Evolutionary conservation across 2,113 vertebrate species (phyloP).

Genomic region (Indri indri): DNA sequence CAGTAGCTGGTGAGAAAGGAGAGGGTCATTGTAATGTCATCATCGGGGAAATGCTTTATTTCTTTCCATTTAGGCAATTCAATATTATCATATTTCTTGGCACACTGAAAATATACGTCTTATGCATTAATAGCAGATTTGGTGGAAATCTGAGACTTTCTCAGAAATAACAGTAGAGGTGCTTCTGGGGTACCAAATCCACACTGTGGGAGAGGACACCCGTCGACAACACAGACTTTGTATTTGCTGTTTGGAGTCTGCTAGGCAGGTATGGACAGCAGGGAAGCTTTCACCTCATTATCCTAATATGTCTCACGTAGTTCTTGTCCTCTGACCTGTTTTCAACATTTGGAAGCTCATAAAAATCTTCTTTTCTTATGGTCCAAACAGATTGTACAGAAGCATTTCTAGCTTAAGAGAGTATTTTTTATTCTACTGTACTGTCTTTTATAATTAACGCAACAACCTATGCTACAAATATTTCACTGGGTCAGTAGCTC

Average conservation of each 20-base stretch:
- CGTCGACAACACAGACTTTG: too few species aligned
- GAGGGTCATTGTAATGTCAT: background rate
- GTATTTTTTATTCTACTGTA: background rate
- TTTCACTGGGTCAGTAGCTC: background rate
- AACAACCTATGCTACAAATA: background rate
- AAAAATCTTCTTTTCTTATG: background rate
- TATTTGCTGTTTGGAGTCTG: background rate
- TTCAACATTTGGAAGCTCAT: background rate
- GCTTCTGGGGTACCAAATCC: background rate
- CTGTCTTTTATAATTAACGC: background rate
- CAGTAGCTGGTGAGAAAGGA: background rate
- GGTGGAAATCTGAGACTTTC: background rate
- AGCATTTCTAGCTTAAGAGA: background rate
- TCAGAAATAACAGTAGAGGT: background rate
- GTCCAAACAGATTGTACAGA: background rate
- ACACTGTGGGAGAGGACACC: background rate
- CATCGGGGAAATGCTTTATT: background rate
- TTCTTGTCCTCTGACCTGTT: background rate
- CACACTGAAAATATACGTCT: background rate
- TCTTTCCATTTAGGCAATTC: slow-evolving; percentile 1
- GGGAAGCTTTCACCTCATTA: background rate
- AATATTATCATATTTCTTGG: background rate
- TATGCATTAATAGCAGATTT: background rate
- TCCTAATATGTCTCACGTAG: background rate
- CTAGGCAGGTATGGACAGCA: background rate